These are phyloP conservation scores for Melieria picta DNA, from an alignment of 2,888 invertebrate species.

Conservation along the genomic window DNA sequence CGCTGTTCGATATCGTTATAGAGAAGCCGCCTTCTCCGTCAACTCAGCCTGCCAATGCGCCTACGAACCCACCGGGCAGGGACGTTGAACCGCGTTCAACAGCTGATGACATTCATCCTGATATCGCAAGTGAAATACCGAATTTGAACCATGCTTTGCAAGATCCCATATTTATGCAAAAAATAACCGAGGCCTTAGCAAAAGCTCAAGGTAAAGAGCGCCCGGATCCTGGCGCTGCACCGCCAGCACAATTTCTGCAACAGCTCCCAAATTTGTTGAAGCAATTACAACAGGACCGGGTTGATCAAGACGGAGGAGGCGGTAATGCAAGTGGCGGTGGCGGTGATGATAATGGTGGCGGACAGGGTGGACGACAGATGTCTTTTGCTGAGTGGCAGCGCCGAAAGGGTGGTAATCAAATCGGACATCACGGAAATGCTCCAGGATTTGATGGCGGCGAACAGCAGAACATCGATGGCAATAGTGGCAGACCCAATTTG, in stretches of 20 bases:
- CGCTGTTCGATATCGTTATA: constrained; percentile 58
- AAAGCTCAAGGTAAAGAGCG: constrained; percentile 52
- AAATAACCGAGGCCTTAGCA: constrained; percentile 57
- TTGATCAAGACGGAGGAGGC: constrained; percentile 10
- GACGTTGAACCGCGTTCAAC: not conserved
- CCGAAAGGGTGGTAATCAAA: constrained; percentile 37
- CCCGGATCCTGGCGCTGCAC: constrained; percentile 31
- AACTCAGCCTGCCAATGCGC: constrained; percentile 1
- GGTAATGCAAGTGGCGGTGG: not conserved
- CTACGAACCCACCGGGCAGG: not conserved
- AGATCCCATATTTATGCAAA: constrained; percentile 61
- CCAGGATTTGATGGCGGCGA: constrained; percentile 40
- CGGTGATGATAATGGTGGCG: constrained; percentile 16
- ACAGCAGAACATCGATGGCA: constrained; percentile 33
- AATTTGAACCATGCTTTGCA: constrained; percentile 55
- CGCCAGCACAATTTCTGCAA: constrained; percentile 41
- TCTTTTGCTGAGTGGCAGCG: constrained; percentile 56
- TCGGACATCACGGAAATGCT: constrained; percentile 4
- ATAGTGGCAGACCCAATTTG: constrained; percentile 36
- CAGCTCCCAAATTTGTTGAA: constrained; percentile 38
- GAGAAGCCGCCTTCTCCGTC: constrained; percentile 45
- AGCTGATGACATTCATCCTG: constrained; percentile 8
- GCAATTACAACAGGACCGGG: constrained; percentile 39
- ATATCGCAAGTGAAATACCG: constrained; percentile 33
- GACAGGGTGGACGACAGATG: constrained; percentile 40